Base-by-base conservation (phyloP, 2,888 invertebrate genomes). In the Platerodrilus igneus region DNA sequence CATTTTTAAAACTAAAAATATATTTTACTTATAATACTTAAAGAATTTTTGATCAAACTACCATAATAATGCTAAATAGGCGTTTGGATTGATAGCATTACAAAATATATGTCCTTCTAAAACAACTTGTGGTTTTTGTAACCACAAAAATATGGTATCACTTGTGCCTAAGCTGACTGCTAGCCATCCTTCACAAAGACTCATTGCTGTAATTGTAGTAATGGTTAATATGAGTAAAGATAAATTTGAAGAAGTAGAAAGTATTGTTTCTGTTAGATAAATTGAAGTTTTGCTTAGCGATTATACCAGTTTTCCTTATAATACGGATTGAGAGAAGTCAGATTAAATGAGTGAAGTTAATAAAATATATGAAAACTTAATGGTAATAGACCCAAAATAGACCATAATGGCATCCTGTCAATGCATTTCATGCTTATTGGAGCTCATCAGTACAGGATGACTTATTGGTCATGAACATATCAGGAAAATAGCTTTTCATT, bases 1-100 rank as follows among this genome's bases (percentile, higher is more conserved):
- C 96, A 71, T 97, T 97, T 63, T 94, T 88, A 64, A 86, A 91
- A 70, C 83, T 81, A n/a, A n/a, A n/a, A n/a, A n/a, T n/a, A n/a
- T 18, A 18, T 16, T 11, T 19, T 18, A 36, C 11, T 29, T 29
- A 32, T 25, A n/a, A n/a, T n/a, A 17, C 19, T 29, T 8, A 13
- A 17, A 8, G 16, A 27, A 27, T 4, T 3, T 9, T 8, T n/a
- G 10, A 22, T n/a, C n/a, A n/a, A n/a, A 63, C 61, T 68, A 87
- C 87, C 93, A 92, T 36, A 96, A 72, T 19, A 96, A 70, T 0
- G 85, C 92, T 90, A 95, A 92, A 67, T 83, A 96, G 15, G 81
- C 78, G 4, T 81, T 70, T 4, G 73, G 70, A 35, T 83, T 77
- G 0, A 92, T 76, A 1, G 95, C 94, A 62, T 92, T 95, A 58